Evolutionary conservation across 1,140 invertebrate genomes (phyloP).

Genomic region (Callitettix versicolor): DNA sequence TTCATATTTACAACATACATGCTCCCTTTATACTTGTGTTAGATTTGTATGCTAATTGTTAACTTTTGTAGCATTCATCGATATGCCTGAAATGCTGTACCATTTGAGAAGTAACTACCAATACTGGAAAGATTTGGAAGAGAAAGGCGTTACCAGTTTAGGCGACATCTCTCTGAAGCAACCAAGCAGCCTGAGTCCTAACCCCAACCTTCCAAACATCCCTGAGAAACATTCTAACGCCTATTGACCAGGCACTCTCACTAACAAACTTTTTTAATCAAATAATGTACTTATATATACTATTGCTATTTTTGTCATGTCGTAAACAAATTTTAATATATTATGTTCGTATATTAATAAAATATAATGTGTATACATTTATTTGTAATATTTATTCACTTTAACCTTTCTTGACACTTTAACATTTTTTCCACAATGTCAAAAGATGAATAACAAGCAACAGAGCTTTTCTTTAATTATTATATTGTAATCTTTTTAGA

Average conservation of each 20-base stretch:
- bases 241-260: background rate
- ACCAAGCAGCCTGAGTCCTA: background rate
- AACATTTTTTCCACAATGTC: no score
- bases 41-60: no score
- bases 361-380: constrained; percentile 1
- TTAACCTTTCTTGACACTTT: no score
- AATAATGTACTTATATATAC: constrained; percentile 11
- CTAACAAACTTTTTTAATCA: constrained; percentile 11
- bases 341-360: constrained; percentile 9
- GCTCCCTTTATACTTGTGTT: no score
- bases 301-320: constrained; percentile 15
- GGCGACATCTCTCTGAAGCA: constrained; percentile 13
- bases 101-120: constrained; percentile 78
- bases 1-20: no score
- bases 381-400: no score
- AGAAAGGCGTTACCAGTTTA: constrained; percentile 24
- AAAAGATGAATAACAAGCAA: no score
- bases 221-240: constrained; percentile 12
- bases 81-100: constrained; percentile 78
- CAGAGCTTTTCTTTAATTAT: no score
- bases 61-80: constrained; percentile 68
- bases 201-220: constrained; percentile 9
- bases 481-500: no score
- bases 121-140: constrained; percentile 67
- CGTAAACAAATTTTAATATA: constrained; percentile 11